Evolutionary conservation across 2,888 invertebrate genomes (phyloP), one percentile per base, ranked within the genome.

Genomic region (Heliconius charithonia): DNA sequence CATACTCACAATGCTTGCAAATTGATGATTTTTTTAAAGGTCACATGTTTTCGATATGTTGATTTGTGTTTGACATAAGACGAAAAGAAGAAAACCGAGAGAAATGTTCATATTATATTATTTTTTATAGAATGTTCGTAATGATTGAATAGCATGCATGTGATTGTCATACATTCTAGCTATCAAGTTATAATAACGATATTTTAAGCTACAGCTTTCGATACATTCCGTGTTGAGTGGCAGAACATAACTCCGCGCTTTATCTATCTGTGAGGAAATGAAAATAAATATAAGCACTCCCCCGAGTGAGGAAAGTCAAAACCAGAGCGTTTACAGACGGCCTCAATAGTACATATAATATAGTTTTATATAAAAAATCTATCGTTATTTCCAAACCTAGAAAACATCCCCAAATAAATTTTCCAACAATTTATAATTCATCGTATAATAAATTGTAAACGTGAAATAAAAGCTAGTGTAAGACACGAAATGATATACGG

Each of bases 391-490:
- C n/a, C 29, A 16, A 66, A 51, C 41, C 6, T 19, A 51, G 7
- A 29, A 13, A n/a, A 22, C 19, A 22, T 29, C 16, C 16, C 32
- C 2, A n/a, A 72, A 59, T 12, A 13, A 22, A 12, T 72, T 51
- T 29, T 7, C 56, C 9, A 32, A n/a, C 56, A 59, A 59, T 59
- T 59, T 25, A 59, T 25, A 72, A 72, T 16, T 59, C 32, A 32
- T 37, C 37, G 37, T 16, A 4, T 59, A 32, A 72, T 59, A 59
- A 72, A 72, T 72, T 72, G 59, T 59, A 72, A 25, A 37, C 59
- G 59, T 59, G 56, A 56, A 72, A 72, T 72, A 72, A 72, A 72
- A 72, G 71, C n/a, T 27, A 72, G 12, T 72, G n/a, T 37, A 56
- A 59, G 59, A 59, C 59, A 59, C 3, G 32, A 72, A 37, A 25